Evolutionary conservation across 2,797 vertebrate species (phyloP).

Genomic region (Adelosebastes latens): DNA sequence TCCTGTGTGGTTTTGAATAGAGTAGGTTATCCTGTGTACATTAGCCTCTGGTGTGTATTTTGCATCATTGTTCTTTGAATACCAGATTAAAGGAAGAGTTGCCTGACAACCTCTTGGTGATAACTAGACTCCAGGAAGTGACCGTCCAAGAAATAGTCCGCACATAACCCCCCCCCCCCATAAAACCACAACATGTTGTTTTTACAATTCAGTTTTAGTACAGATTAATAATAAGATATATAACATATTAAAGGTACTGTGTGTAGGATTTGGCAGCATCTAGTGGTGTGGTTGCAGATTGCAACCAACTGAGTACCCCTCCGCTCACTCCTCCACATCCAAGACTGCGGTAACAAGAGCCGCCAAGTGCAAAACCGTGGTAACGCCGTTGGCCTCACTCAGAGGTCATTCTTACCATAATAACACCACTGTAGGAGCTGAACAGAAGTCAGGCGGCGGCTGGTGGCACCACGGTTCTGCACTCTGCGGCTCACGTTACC

Average conservation of each 20-base stretch:
- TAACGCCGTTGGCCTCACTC: no score
- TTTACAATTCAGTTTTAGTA: not conserved
- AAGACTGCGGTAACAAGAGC: no score
- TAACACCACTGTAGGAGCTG: no score
- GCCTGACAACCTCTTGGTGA: not conserved
- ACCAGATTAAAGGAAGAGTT: not conserved
- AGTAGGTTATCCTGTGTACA: not conserved
- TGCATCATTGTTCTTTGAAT: not conserved
- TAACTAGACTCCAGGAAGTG: not conserved
- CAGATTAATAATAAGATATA: not conserved
- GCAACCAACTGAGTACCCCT: no score
- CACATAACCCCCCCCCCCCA: not conserved
- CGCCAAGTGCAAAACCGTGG: no score
- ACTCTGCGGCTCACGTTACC: no score
- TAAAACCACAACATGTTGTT: not conserved
- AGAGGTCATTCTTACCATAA: no score
- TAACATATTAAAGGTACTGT: not conserved
- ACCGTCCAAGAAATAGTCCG: not conserved
- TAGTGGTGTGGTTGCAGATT: no score
- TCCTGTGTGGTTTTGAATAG: not conserved
- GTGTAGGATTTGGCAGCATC: no score
- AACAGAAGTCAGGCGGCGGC: no score
- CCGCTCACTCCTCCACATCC: no score
- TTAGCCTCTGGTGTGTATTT: not conserved
- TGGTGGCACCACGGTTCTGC: no score